phyloP scores from a whole-genome alignment of 1,140 invertebrate species.

The Brachionus manjavacas region DNA sequence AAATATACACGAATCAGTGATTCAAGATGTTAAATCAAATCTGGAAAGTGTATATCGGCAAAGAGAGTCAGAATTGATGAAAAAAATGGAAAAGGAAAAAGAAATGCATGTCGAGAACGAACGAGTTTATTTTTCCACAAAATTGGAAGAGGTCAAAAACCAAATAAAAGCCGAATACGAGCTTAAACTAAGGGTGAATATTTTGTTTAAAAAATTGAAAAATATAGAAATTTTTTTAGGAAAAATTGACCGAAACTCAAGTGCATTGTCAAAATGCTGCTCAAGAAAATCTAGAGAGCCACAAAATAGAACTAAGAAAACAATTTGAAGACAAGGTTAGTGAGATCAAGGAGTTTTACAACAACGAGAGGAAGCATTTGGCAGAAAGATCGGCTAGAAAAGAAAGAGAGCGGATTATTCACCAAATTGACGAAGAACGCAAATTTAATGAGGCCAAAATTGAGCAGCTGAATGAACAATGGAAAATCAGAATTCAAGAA shows the following conservation, averaged over 20 bases:
- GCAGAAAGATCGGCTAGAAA: not conserved
- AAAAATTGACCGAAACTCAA: constrained; percentile 8
- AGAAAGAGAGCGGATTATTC: not conserved
- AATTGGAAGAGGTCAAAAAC: not conserved
- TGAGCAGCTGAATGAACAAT: not conserved
- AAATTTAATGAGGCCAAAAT: not conserved
- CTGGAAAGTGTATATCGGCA: not conserved
- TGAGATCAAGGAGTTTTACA: not conserved
- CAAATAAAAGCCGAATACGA: not conserved
- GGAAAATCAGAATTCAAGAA: not conserved
- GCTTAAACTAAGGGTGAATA: not conserved
- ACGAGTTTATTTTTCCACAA: not conserved
- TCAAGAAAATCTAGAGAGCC: not conserved
- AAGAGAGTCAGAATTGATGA: not conserved
- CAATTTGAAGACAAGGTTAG: not conserved
- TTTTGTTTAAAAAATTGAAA: not conserved
- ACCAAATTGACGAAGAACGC: not conserved
- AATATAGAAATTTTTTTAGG: not conserved
- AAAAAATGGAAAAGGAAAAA: constrained; percentile 25
- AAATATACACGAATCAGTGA: not conserved
- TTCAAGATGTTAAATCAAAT: not conserved
- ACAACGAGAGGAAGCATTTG: not conserved
- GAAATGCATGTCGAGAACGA: not conserved
- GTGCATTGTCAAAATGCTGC: not conserved
- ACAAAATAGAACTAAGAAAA: not conserved